phyloP scores from a whole-genome alignment of 1,140 invertebrate genomes.

The Chelonus insularis region DNA sequence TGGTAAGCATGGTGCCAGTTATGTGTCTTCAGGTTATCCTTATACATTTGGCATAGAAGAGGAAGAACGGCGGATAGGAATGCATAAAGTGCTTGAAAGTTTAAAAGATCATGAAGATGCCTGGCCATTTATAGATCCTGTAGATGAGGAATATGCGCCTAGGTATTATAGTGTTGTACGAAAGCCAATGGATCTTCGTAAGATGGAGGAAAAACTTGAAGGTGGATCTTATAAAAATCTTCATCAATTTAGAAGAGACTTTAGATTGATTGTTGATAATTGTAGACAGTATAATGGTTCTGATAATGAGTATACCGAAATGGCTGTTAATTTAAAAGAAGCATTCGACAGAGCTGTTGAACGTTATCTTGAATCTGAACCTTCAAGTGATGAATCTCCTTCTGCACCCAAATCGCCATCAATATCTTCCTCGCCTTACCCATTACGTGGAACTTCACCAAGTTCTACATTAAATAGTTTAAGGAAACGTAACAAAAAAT shows the following conservation, averaged over 20 bases:
- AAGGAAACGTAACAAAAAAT: slow-evolving; percentile 50
- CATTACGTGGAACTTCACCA: slow-evolving; percentile 40
- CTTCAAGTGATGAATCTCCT: slow-evolving; percentile 70
- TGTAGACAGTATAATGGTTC: slow-evolving; percentile 89
- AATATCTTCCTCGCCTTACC: slow-evolving; percentile 38
- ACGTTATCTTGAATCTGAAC: slow-evolving; percentile 77
- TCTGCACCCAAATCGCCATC: slow-evolving; percentile 33
- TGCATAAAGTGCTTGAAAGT: slow-evolving; percentile 86
- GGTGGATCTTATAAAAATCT: slow-evolving; percentile 77
- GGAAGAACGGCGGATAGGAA: slow-evolving; percentile 82
- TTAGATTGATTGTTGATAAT: slow-evolving; percentile 88
- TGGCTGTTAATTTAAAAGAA: slow-evolving; percentile 80
- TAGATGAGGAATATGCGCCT: slow-evolving; percentile 88
- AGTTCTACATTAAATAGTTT: slow-evolving; percentile 42
- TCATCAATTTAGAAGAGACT: slow-evolving; percentile 82
- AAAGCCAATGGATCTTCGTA: slow-evolving; percentile 83
- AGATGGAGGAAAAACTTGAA: slow-evolving; percentile 86
- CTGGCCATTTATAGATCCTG: slow-evolving; percentile 89
- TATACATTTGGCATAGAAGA: slow-evolving; percentile 60
- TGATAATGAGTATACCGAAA: slow-evolving; percentile 88
- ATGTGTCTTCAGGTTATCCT: slow-evolving; percentile 46
- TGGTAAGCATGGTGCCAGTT: slow-evolving; percentile 40
- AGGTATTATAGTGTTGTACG: slow-evolving; percentile 64
- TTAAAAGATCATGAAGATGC: slow-evolving; percentile 85
- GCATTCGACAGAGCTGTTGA: slow-evolving; percentile 78